These are phyloP conservation scores for Aegithalos caudatus DNA, from an alignment of 2,113 vertebrate genomes.

Conservation along the genomic window DNA sequence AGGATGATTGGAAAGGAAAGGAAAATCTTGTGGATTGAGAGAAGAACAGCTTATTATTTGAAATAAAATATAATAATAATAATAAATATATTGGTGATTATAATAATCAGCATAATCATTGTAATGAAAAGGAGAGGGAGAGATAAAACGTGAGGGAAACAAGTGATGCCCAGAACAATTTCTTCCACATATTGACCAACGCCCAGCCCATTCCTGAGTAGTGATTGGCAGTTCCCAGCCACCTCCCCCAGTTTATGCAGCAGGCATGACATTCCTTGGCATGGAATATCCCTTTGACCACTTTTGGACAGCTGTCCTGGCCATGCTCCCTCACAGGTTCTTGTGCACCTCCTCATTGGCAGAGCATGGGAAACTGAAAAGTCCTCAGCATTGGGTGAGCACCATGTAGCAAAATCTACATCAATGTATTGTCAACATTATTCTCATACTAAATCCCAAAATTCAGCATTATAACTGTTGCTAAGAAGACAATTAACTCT, in stretches of 20 bases:
- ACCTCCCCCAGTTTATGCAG: not conserved
- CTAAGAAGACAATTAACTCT: not conserved
- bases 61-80: not conserved
- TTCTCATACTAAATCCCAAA: not conserved
- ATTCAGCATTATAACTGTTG: not conserved
- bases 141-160: not conserved
- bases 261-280: not conserved
- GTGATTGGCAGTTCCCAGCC: not conserved
- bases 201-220: not conserved
- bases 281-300: not conserved
- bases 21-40: not conserved
- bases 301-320: not conserved
- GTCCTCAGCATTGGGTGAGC: accelerated
- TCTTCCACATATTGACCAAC: not conserved
- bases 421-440: not conserved
- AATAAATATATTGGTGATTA: not conserved
- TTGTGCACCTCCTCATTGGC: not conserved
- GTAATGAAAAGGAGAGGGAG: not conserved
- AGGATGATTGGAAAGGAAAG: not conserved
- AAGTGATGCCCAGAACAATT: not conserved
- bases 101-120: not conserved
- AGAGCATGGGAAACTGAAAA: not conserved
- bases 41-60: not conserved
- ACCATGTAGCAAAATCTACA: not conserved
- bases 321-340: not conserved